Evolutionary conservation across 2,113 vertebrate species (phyloP).

Genomic region (Cyrtonyx montezumae): DNA sequence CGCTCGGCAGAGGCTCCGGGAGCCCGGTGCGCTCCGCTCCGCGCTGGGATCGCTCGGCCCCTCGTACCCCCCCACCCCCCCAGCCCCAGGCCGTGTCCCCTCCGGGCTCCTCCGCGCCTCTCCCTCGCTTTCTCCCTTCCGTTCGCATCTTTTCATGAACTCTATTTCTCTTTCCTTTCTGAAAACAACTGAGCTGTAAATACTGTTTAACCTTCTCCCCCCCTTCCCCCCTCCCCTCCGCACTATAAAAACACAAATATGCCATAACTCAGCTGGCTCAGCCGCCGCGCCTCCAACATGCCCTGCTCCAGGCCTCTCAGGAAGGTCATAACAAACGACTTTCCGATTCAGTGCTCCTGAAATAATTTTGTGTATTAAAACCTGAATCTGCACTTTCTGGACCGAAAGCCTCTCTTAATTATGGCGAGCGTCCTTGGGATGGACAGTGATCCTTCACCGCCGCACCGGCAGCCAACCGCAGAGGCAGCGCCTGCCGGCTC

Average conservation of each 20-base stretch:
- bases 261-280: conserved; percentile 97
- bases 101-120: conserved; percentile 48
- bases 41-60: no score
- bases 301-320: conserved; percentile 96
- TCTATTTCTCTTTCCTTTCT: conserved; percentile 91
- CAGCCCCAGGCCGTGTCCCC: background rate
- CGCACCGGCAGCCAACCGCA: conserved; percentile 84
- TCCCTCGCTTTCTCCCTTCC: conserved; percentile 69
- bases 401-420: conserved; percentile 99
- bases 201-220: conserved; percentile 95
- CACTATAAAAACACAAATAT: conserved; percentile 99
- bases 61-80: no score
- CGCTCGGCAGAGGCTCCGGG: fast-evolving
- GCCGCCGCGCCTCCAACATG: conserved; percentile 97
- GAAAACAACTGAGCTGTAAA: conserved; percentile 99
- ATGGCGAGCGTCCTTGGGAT: conserved; percentile 98
- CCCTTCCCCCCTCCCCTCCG: conserved; percentile 85
- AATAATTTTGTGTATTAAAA: conserved; percentile 99
- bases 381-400: conserved; percentile 99
- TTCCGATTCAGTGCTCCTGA: conserved; percentile 99
- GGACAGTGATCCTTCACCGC: conserved; percentile 99
- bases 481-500: conserved; percentile 67
- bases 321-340: conserved; percentile 99
- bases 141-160: conserved; percentile 83
- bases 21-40: no score